A percentile compares a stretch with the other conserved stretches of the same genome.
Conservation (phyloP, 2,888 invertebrate species). For the Nebria salina region DNA sequence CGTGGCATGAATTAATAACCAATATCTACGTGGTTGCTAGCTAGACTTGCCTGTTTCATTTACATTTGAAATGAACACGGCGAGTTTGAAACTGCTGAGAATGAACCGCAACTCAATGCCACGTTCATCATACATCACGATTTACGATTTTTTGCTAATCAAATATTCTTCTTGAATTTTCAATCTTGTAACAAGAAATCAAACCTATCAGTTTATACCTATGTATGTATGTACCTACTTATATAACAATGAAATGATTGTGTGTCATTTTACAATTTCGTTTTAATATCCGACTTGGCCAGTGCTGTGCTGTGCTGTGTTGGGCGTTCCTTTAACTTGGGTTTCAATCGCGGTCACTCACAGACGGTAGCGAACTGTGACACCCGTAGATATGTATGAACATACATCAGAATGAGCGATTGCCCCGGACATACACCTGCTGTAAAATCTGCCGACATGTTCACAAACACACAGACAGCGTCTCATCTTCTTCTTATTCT, state of each 20-base stretch:
- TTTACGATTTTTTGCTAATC: not conserved
- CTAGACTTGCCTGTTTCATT: constrained; percentile 29
- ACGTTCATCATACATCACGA: not conserved
- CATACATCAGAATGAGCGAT: constrained; percentile 3
- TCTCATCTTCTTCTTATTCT: too few relatives aligned
- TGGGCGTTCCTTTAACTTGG: too few relatives aligned
- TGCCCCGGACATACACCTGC: not conserved
- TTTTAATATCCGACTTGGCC: too few relatives aligned
- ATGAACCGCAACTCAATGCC: not conserved
- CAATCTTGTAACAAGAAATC: not conserved
- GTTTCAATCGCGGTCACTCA: too few relatives aligned
- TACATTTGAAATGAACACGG: constrained; percentile 35
- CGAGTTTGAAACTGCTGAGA: constrained; percentile 17
- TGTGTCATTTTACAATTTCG: not conserved
- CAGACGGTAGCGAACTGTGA: not conserved
- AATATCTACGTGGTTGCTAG: too few relatives aligned
- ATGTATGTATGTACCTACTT: not conserved
- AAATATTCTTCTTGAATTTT: not conserved
- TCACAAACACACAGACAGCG: not conserved
- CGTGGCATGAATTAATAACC: too few relatives aligned
- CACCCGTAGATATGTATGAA: not conserved
- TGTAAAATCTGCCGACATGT: not conserved
- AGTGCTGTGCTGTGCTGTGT: too few relatives aligned
- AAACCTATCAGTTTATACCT: not conserved
- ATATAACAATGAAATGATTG: not conserved